Conservation (phyloP, 1,140 invertebrate species). For the Leptopilina clavipes region DNA sequence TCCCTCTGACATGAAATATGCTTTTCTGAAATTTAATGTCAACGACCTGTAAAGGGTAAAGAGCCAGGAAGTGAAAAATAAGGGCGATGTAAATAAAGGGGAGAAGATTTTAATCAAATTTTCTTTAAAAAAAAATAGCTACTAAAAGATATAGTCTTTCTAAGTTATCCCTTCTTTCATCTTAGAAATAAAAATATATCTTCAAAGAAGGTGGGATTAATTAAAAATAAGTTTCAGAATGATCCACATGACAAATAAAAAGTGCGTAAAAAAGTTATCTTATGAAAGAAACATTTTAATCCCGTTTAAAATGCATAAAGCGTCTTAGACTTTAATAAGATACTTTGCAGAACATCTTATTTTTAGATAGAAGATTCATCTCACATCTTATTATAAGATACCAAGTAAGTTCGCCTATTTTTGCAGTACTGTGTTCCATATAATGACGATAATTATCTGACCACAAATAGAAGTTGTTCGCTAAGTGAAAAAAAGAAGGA, state of each 20-base stretch:
- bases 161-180: too few species aligned
- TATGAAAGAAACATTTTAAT: too few species aligned
- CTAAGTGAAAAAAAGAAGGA: not conserved
- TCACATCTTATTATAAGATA: too few species aligned
- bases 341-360: too few species aligned
- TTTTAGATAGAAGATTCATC: too few species aligned
- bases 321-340: too few species aligned
- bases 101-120: not conserved
- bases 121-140: not conserved
- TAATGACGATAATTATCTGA: not conserved
- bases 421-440: not conserved
- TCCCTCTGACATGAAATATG: not conserved
- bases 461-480: not conserved
- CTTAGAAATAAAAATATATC: too few species aligned
- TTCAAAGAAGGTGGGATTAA: too few species aligned
- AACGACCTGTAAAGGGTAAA: slow-evolving; percentile 10
- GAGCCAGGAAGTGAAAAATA: not conserved
- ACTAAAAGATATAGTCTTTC: not conserved
- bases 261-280: too few species aligned
- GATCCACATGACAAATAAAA: too few species aligned
- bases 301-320: too few species aligned
- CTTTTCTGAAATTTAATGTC: slow-evolving; percentile 8
- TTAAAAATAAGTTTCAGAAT: not conserved
- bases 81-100: not conserved
- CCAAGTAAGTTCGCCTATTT: too few species aligned